Percentiles rank a stretch among this genome's conserved stretches.
phyloP scores from a whole-genome alignment of 2,888 invertebrate genomes.

The Deilephila porcellus region DNA sequence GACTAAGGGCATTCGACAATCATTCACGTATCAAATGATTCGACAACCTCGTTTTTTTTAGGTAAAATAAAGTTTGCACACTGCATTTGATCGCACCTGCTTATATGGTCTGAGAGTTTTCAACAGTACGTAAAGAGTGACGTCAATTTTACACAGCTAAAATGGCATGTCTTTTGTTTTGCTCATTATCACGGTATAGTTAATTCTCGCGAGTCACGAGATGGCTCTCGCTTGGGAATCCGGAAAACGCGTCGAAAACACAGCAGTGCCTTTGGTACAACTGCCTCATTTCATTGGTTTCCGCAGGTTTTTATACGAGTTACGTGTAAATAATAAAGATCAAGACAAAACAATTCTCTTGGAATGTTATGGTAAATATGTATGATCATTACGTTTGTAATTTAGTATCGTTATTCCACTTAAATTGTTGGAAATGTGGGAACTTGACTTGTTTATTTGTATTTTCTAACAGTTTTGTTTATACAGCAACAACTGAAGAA shows the following conservation, averaged over 20 bases:
- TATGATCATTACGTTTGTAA: conserved; percentile 7
- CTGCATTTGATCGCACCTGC: conserved; percentile 43
- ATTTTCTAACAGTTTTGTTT: not conserved
- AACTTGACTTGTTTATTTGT: not conserved
- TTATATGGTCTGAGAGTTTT: conserved; percentile 41
- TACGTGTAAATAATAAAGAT: conserved; percentile 63
- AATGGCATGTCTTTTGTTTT: conserved; percentile 57
- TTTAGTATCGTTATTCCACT: conserved; percentile 13
- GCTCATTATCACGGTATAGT: conserved; percentile 53
- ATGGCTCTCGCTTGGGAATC: conserved; percentile 42
- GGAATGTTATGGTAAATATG: conserved; percentile 50
- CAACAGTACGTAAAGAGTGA: conserved; percentile 43
- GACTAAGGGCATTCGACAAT: conserved; percentile 63
- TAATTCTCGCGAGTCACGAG: conserved; percentile 54
- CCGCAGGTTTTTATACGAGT: conserved; percentile 57
- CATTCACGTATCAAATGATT: conserved; percentile 55
- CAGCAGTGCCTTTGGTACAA: conserved; percentile 46
- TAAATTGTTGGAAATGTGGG: not conserved
- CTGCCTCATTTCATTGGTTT: conserved; percentile 55
- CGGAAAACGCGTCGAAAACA: conserved; percentile 48
- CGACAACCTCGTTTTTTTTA: conserved; percentile 62
- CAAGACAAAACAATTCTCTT: conserved; percentile 42
- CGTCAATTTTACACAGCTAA: conserved; percentile 44
- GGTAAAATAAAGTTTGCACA: conserved; percentile 50
- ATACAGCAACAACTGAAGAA: too few relatives aligned